Conservation (phyloP, 1,140 invertebrate species). For the Mylabris phalerata region DNA sequence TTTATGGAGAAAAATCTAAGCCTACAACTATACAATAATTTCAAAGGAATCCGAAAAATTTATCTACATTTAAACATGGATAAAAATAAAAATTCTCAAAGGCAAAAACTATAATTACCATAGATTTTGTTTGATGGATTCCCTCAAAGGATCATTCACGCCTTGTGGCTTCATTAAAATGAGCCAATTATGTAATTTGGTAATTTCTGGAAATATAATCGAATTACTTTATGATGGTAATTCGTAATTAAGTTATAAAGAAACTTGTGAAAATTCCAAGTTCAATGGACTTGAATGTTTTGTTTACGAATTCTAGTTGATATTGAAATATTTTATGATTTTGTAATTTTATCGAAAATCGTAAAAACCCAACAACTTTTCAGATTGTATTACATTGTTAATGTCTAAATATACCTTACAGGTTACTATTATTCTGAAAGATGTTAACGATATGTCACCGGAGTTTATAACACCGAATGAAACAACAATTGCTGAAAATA, state of each 20-base stretch:
- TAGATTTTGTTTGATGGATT: too few species aligned
- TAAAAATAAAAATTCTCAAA: too few species aligned
- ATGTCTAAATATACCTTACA: constrained; percentile 41
- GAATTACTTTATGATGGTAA: background rate
- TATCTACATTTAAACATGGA: too few species aligned
- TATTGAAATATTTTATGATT: background rate
- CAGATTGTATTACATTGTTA: too few species aligned
- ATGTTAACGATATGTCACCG: constrained; percentile 92
- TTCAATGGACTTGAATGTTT: background rate
- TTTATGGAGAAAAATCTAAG: background rate
- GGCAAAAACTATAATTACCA: too few species aligned
- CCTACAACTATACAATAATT: background rate
- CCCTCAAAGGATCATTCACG: too few species aligned
- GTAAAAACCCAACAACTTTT: too few species aligned
- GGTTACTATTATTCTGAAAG: constrained; percentile 81
- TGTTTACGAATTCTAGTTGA: background rate
- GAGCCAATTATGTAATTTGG: too few species aligned
- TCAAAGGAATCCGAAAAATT: too few species aligned
- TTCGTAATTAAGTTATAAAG: background rate
- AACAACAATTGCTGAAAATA: constrained; percentile 76
- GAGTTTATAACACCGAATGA: constrained; percentile 78
- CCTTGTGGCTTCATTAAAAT: too few species aligned
- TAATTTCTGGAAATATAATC: too few species aligned
- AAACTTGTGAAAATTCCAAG: background rate
- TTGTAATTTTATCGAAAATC: background rate